These are phyloP conservation scores for Ericerus pela DNA, from an alignment of 1,140 invertebrate genomes.

Conservation along the genomic window DNA sequence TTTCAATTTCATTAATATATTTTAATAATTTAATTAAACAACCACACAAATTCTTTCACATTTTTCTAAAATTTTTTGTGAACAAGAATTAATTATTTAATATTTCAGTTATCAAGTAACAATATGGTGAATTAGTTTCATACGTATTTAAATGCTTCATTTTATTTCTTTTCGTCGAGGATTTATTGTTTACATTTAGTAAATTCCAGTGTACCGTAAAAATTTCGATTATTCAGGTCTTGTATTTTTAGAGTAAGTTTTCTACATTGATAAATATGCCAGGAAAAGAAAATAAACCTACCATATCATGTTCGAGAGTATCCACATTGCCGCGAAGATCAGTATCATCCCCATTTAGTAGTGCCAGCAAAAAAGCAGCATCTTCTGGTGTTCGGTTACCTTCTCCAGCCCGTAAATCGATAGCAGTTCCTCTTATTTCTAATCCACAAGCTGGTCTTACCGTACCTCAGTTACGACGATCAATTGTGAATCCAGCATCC, in stretches of 20 bases:
- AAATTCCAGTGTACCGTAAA: not conserved
- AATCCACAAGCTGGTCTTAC: not conserved
- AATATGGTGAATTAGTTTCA: no score
- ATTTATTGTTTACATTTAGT: not conserved
- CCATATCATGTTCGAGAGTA: not conserved
- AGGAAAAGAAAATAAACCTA: not conserved
- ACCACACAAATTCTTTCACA: no score
- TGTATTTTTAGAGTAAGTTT: not conserved
- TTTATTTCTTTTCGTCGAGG: no score
- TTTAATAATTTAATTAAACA: no score
- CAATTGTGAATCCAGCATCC: not conserved
- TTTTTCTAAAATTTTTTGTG: no score
- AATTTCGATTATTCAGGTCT: not conserved
- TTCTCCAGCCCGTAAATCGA: slow-evolving; percentile 1
- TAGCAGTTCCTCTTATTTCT: not conserved
- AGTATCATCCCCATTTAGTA: not conserved
- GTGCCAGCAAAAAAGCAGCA: not conserved
- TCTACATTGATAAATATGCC: not conserved
- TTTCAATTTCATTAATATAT: no score
- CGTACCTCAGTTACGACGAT: not conserved
- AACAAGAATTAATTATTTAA: no score
- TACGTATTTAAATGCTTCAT: no score
- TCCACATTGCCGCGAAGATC: not conserved
- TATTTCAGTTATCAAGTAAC: no score
- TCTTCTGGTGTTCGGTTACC: not conserved